Percentiles rank a stretch among this genome's conserved stretches.
phyloP scores from a whole-genome alignment of 2,797 vertebrate species.

The Gobionotothen gibberifrons region DNA sequence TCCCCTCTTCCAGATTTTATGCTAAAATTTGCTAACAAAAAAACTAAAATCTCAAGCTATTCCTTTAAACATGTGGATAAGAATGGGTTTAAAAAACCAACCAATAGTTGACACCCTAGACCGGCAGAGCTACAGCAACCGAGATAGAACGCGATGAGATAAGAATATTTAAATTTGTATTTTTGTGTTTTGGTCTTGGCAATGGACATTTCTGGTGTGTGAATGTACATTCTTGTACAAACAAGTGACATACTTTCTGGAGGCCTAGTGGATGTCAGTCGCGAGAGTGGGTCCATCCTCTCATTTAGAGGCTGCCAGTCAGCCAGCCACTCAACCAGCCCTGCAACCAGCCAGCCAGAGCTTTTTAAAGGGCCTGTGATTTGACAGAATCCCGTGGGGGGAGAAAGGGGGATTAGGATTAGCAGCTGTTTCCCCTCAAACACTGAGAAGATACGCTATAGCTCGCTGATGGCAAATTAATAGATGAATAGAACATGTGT shows the following conservation, averaged over 20 bases:
- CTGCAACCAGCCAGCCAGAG: slow-evolving; percentile 74
- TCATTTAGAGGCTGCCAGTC: slow-evolving; percentile 77
- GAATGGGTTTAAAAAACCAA: neutral
- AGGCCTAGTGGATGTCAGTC: slow-evolving; percentile 66
- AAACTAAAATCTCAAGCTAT: neutral
- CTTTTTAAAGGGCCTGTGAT: slow-evolving; percentile 82
- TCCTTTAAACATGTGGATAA: neutral
- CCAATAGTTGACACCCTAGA: neutral
- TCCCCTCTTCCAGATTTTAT: neutral
- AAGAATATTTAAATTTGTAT: neutral
- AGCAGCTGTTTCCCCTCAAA: slow-evolving; percentile 83
- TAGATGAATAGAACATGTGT: slow-evolving; percentile 80
- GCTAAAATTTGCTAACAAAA: neutral
- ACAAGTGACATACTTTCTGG: slow-evolving; percentile 65
- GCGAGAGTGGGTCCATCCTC: slow-evolving; percentile 63
- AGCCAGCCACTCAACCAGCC: slow-evolving; percentile 74
- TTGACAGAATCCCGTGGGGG: slow-evolving; percentile 79
- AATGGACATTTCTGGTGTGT: slow-evolving; percentile 38
- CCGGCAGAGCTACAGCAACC: neutral
- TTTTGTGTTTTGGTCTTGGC: neutral
- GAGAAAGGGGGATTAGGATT: slow-evolving; percentile 82
- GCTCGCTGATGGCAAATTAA: slow-evolving; percentile 82
- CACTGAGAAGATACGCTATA: slow-evolving; percentile 74
- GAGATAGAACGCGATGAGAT: neutral
- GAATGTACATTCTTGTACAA: slow-evolving; percentile 57